Percentiles rank a stretch among this genome's conserved stretches.
Conservation (phyloP, 2,797 vertebrate genomes). For the Myioborus melanocephalus region DNA sequence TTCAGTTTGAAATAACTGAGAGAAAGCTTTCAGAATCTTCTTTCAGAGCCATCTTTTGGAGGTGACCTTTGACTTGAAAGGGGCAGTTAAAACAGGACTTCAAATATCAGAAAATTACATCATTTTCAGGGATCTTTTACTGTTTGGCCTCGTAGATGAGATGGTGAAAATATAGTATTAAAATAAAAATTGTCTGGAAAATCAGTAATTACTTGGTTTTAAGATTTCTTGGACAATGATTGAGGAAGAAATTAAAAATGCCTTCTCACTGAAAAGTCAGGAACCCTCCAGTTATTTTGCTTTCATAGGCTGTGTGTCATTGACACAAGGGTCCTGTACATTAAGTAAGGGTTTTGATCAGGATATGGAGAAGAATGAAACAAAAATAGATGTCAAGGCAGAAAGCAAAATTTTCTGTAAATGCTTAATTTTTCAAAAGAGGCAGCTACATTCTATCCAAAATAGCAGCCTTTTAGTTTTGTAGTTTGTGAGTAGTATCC, state of each 20-base stretch:
- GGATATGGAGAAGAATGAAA: neutral
- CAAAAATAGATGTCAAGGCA: neutral
- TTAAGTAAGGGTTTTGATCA: neutral
- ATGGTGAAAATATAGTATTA: neutral
- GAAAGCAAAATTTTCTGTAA: neutral
- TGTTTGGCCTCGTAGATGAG: neutral
- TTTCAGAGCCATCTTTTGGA: constrained; percentile 38
- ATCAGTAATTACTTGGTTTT: neutral
- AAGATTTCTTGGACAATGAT: neutral
- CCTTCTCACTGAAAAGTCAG: neutral
- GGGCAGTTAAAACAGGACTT: neutral
- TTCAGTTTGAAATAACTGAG: constrained; percentile 31
- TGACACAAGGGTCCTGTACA: neutral
- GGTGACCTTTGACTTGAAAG: constrained; percentile 56
- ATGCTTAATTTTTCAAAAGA: neutral
- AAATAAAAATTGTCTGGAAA: neutral
- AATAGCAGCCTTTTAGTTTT: neutral
- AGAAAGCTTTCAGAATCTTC: constrained; percentile 37
- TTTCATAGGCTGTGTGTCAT: neutral
- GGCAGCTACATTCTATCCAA: neutral
- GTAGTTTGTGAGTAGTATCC: neutral
- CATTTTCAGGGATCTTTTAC: constrained; percentile 29
- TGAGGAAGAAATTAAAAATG: neutral
- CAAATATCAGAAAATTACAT: constrained; percentile 20
- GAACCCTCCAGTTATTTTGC: neutral